These are phyloP conservation scores for Platynereis dumerilii DNA, from an alignment of 2,888 invertebrate species.

Conservation along the genomic window DNA sequence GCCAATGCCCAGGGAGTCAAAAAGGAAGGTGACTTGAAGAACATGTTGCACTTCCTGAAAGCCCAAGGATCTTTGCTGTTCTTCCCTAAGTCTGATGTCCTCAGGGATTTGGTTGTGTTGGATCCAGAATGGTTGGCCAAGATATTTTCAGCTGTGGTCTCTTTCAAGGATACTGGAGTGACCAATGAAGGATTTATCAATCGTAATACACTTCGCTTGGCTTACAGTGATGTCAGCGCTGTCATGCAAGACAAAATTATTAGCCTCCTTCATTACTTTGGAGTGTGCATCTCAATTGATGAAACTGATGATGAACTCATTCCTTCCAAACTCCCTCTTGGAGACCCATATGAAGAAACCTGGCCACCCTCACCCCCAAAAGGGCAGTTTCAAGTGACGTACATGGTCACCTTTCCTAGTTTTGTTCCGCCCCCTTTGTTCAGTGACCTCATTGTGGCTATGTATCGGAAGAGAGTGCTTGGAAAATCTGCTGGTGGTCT, in stretches of 20 bases:
- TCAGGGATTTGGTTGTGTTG: conserved; percentile 37
- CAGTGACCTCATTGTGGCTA: conserved; percentile 31
- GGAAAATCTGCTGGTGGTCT: conserved; percentile 9
- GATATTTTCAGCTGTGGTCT: conserved; percentile 33
- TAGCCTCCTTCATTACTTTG: conserved; percentile 33
- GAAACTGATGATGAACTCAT: conserved; percentile 33
- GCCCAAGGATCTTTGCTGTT: conserved; percentile 37
- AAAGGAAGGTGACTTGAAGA: conserved; percentile 25
- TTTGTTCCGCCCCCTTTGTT: conserved; percentile 38
- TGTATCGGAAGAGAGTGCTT: conserved; percentile 25
- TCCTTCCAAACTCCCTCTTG: conserved; percentile 37
- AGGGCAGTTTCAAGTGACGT: conserved; percentile 32
- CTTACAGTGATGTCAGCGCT: conserved; percentile 26
- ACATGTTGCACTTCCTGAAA: conserved; percentile 38
- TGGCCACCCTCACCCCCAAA: conserved; percentile 30
- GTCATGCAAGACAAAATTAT: conserved; percentile 27
- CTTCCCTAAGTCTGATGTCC: conserved; percentile 31
- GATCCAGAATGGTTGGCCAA: conserved; percentile 40
- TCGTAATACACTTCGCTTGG: conserved; percentile 19
- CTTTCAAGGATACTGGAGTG: conserved; percentile 35
- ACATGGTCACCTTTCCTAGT: conserved; percentile 33
- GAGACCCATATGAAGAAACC: conserved; percentile 33
- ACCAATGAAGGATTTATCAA: conserved; percentile 34
- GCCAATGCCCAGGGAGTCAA: conserved; percentile 32
- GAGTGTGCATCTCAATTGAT: conserved; percentile 33